Evolutionary conservation across 2,888 invertebrate genomes (phyloP).

Genomic region (Eledone cirrhosa): DNA sequence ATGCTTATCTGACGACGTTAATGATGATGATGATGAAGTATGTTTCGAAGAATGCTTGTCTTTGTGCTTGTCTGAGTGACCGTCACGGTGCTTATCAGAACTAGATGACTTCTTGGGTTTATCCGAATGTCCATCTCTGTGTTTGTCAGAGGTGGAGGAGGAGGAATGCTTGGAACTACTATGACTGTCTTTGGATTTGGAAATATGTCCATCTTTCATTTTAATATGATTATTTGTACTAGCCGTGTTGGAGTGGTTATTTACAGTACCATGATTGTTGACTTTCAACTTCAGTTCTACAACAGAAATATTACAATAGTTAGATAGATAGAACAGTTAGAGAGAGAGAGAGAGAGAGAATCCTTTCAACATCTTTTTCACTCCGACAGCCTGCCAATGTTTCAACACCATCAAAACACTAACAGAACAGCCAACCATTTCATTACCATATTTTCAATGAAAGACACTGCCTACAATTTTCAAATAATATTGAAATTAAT

Average conservation of each 20-base stretch:
- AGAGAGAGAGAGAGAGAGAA: too few relatives aligned
- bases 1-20: slow-evolving; percentile 18
- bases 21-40: not conserved
- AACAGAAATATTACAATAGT: not conserved
- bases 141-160: slow-evolving; percentile 24
- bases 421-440: too few relatives aligned
- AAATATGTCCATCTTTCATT: slow-evolving; percentile 18
- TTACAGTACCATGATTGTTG: slow-evolving; percentile 10
- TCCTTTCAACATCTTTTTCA: too few relatives aligned
- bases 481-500: too few relatives aligned
- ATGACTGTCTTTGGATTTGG: slow-evolving; percentile 18
- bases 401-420: too few relatives aligned
- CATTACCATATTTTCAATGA: too few relatives aligned
- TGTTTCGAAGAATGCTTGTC: slow-evolving; percentile 15
- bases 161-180: slow-evolving; percentile 28
- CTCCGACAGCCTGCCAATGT: too few relatives aligned
- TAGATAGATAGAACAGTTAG: too few relatives aligned
- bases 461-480: too few relatives aligned
- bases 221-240: slow-evolving; percentile 17
- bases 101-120: slow-evolving; percentile 33
- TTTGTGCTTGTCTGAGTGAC: slow-evolving; percentile 23
- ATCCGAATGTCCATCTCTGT: slow-evolving; percentile 21
- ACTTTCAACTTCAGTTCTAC: slow-evolving; percentile 7
- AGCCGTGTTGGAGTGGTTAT: not conserved
- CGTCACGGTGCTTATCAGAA: slow-evolving; percentile 43